Base-by-base conservation (phyloP, 2,113 vertebrate genomes). In the Phoxinus phoxinus region DNA sequence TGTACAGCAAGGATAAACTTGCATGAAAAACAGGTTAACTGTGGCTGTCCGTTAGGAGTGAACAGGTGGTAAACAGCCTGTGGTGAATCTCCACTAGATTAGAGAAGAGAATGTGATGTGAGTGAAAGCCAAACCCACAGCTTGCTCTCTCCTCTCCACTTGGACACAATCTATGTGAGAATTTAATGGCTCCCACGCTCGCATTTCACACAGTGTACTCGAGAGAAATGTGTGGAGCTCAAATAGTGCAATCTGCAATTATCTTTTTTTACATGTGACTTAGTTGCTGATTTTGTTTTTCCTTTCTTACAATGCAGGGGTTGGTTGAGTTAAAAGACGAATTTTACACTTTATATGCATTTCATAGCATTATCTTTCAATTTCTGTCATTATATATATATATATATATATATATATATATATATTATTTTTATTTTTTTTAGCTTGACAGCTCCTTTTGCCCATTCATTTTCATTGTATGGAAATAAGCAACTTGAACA, bases 41-140 rank as follows among this genome's bases (percentile, higher is more conserved):
- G 23, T 11, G 51, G 19, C 67, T 74, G 76, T 44, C 69, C 46
- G 51, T 58, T 63, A 44, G 19, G 32, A 76, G 25, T 9, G 79
- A 81, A 67, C 79, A 81, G 79, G 79, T 81, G 61, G 41, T 81
- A 35, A 81, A 67, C 79, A 81, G 79, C 58, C 27, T 74, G 58
- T 27, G 58, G 53, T 65, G 79, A 63, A 44, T 77, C 75, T 79
- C 15, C 74, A 79, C 13, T 44, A 53, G 84, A 69, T 37, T 44
- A 44, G 35, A 72, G 76, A 79, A 46, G 76, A 84, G 83, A 53
- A 48, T 23, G 61, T 0, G 21, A 37, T 41, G 12, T 23, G 35
- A 76, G 74, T 35, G 67, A 83, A 73, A 73, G 83, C 83, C 83
- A 84, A 63, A 61, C 51, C 83, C 83, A 76, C 83, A 84, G 83